A percentile compares a stretch with the other conserved stretches of the same genome.
Evolutionary conservation across 1,140 invertebrate genomes (phyloP).

Genomic region (Drosophila parvula): DNA sequence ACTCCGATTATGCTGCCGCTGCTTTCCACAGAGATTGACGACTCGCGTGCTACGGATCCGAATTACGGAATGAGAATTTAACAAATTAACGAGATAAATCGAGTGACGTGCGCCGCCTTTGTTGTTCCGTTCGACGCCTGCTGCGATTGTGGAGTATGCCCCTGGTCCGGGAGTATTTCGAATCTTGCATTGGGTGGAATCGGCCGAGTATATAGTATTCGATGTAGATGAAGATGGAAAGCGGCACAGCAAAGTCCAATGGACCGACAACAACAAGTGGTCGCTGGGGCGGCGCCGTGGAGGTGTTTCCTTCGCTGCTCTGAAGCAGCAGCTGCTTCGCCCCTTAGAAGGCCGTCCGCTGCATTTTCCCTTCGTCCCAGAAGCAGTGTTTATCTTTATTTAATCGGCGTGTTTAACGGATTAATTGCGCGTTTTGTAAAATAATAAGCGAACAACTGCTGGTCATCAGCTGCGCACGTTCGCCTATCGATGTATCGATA

Average conservation of each 20-base stretch:
- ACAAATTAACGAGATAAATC: slow-evolving; percentile 10
- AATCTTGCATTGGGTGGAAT: slow-evolving; percentile 4
- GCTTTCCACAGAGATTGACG: not conserved
- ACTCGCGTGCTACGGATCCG: not conserved
- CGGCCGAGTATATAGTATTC: slow-evolving; percentile 4
- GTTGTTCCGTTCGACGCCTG: slow-evolving; percentile 8
- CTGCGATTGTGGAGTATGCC: not conserved
- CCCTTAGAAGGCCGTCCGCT: slow-evolving; percentile 2
- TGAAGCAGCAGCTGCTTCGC: slow-evolving; percentile 16
- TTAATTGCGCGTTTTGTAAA: slow-evolving; percentile 27
- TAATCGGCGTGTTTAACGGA: slow-evolving; percentile 7
- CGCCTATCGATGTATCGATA: slow-evolving; percentile 19
- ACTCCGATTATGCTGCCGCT: not conserved
- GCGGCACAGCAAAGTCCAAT: slow-evolving; percentile 35
- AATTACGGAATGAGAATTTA: slow-evolving; percentile 9
- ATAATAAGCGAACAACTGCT: slow-evolving; percentile 28
- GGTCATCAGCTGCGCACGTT: slow-evolving; percentile 1
- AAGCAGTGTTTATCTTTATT: slow-evolving; percentile 1
- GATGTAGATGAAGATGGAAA: slow-evolving; percentile 9
- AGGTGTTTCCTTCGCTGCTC: not conserved
- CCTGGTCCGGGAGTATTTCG: slow-evolving; percentile 4
- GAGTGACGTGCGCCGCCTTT: slow-evolving; percentile 12
- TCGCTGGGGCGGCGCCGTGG: slow-evolving; percentile 20
- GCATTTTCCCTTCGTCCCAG: slow-evolving; percentile 11
- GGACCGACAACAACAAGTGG: slow-evolving; percentile 48